phyloP scores from a whole-genome alignment of 2,888 invertebrate species.

The Hirtodrosophila histrioides region DNA sequence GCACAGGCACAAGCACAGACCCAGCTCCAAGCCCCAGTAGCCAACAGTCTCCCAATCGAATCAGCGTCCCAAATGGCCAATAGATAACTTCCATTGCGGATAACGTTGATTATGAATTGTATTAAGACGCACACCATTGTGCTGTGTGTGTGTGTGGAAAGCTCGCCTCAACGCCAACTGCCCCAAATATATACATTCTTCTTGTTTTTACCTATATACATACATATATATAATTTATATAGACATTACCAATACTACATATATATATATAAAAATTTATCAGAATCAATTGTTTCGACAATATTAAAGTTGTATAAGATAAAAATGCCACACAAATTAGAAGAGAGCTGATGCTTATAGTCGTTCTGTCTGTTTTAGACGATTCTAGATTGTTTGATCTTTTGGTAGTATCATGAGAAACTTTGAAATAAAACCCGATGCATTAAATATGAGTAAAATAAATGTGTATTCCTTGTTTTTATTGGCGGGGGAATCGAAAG shows the following conservation, averaged over 20 bases:
- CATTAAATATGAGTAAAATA: not conserved
- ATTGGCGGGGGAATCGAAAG: no score
- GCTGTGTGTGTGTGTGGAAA: slow-evolving; percentile 2
- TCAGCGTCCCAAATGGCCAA: not conserved
- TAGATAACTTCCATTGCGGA: slow-evolving; percentile 32
- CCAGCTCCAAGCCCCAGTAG: not conserved
- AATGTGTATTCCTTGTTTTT: no score
- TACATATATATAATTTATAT: slow-evolving; percentile 21
- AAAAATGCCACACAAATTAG: slow-evolving; percentile 21
- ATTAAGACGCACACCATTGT: slow-evolving; percentile 17
- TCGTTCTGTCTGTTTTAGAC: slow-evolving; percentile 9
- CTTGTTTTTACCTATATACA: slow-evolving; percentile 57
- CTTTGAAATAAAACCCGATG: slow-evolving; percentile 8
- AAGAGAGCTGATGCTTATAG: slow-evolving; percentile 21
- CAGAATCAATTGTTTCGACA: no score
- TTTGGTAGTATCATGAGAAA: not conserved
- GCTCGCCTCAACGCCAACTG: slow-evolving; percentile 44
- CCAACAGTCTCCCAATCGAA: not conserved
- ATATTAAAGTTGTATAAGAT: no score
- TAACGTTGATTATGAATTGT: slow-evolving; percentile 10
- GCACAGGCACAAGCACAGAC: slow-evolving; percentile 80
- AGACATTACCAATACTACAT: slow-evolving; percentile 7
- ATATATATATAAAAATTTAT: slow-evolving; percentile 21
- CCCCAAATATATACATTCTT: slow-evolving; percentile 53
- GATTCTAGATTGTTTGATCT: not conserved